Conservation (phyloP, 1,140 invertebrate species). For the Drosophila pandora region DNA sequence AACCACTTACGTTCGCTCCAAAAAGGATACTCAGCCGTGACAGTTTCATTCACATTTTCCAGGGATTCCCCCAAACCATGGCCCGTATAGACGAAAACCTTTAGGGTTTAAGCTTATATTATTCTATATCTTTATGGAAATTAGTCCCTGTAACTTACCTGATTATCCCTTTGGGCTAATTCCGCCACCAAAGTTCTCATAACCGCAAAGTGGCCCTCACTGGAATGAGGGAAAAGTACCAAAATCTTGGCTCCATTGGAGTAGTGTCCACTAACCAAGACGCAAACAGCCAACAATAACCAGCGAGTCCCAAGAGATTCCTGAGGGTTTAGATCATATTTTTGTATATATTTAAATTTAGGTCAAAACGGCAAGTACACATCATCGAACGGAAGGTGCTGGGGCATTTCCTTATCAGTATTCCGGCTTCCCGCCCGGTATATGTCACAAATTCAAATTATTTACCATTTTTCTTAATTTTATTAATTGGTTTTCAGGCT, state of each 20-base stretch:
- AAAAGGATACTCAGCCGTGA: conserved; percentile 68
- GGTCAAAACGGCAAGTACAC: conserved; percentile 18
- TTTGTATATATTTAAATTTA: neutral
- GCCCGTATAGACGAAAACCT: conserved; percentile 68
- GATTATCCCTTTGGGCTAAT: conserved; percentile 72
- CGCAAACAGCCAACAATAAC: neutral
- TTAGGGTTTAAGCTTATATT: neutral
- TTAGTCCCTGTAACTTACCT: conserved; percentile 43
- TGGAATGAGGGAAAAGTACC: conserved; percentile 73
- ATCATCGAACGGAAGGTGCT: conserved; percentile 21
- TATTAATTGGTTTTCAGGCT: neutral
- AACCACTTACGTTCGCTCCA: conserved; percentile 67
- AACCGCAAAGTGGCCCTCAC: conserved; percentile 81
- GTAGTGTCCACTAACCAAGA: neutral
- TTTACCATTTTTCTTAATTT: conserved; percentile 24
- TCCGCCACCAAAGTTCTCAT: conserved; percentile 77
- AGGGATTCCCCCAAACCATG: conserved; percentile 63
- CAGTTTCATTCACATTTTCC: conserved; percentile 65
- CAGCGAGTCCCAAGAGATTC: conserved; percentile 13
- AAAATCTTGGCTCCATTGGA: conserved; percentile 70
- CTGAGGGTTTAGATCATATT: neutral
- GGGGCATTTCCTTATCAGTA: conserved; percentile 21
- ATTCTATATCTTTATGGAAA: neutral
- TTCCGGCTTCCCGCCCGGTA: neutral
- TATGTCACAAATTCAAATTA: neutral